These are phyloP conservation scores for Drosophila aff. DNA, from an alignment of 1,140 invertebrate species.

Conservation along the genomic window DNA sequence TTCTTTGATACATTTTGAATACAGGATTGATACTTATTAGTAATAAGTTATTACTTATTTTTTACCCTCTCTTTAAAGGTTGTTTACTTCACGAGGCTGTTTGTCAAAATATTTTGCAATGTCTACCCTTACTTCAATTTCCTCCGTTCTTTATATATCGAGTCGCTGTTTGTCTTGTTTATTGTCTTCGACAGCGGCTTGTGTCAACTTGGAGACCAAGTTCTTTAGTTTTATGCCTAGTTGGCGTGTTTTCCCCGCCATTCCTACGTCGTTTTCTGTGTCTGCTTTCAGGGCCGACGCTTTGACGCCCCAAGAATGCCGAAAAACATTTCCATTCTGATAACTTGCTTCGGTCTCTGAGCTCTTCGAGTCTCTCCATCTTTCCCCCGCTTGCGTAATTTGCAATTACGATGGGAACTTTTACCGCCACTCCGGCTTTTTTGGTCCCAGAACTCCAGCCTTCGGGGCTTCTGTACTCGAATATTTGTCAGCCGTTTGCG, in stretches of 20 bases:
- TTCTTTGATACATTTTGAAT: no score
- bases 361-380: neutral
- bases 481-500: conserved; percentile 42
- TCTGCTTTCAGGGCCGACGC: conserved; percentile 31
- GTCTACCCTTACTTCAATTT: neutral
- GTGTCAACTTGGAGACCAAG: conserved; percentile 51
- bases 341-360: conserved; percentile 46
- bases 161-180: conserved; percentile 53
- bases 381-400: conserved; percentile 59
- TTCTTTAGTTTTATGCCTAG: conserved; percentile 64
- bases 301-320: conserved; percentile 39
- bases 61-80: neutral
- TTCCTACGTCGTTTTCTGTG: neutral
- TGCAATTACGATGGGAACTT: conserved; percentile 66
- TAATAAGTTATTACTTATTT: no score
- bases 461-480: conserved; percentile 16
- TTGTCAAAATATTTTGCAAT: conserved; percentile 17
- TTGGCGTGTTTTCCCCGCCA: conserved; percentile 46
- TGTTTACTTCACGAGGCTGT: neutral
- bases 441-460: neutral
- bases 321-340: conserved; percentile 64
- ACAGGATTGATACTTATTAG: no score
- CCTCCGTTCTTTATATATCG: conserved; percentile 1
- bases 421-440: conserved; percentile 2
- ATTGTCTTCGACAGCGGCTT: conserved; percentile 47